These are phyloP conservation scores for Steinernema feltiae DNA, from an alignment of 1,140 invertebrate genomes.

Conservation along the genomic window DNA sequence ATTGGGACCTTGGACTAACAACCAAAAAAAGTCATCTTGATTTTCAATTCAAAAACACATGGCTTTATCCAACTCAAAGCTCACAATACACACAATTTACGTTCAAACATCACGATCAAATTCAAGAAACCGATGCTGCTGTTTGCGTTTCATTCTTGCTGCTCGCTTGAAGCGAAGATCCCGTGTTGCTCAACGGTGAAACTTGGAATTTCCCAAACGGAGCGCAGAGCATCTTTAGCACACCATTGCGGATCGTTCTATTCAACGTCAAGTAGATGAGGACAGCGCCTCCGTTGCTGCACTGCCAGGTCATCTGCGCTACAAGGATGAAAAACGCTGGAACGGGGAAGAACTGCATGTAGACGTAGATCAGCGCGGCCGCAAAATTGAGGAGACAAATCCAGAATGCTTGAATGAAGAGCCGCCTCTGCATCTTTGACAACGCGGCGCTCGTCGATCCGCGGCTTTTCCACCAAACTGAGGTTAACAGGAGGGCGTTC, in stretches of 20 bases:
- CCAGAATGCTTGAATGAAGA: conserved; percentile 23
- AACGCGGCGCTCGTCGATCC: background rate
- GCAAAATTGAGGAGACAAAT: conserved; percentile 16
- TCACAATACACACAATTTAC: too few species aligned
- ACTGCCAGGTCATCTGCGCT: conserved; percentile 55
- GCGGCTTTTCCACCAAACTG: background rate
- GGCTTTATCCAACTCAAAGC: too few species aligned
- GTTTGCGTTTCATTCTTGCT: too few species aligned
- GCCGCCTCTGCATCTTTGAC: background rate
- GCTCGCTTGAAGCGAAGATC: too few species aligned
- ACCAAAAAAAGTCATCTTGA: too few species aligned
- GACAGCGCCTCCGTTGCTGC: conserved; percentile 9
- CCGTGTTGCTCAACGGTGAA: too few species aligned
- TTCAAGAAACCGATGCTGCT: too few species aligned
- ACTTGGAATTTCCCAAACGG: too few species aligned
- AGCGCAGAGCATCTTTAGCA: background rate
- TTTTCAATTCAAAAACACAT: too few species aligned
- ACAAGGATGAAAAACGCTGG: conserved; percentile 12
- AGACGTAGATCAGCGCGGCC: conserved; percentile 20
- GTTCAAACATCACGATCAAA: too few species aligned
- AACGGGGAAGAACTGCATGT: conserved; percentile 23
- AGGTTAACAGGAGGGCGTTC: conserved; percentile 5
- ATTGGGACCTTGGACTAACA: too few species aligned
- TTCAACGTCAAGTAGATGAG: background rate
- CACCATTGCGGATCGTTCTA: background rate